Evolutionary conservation across 2,113 vertebrate species (phyloP).

Genomic region (Clupea harengus): DNA sequence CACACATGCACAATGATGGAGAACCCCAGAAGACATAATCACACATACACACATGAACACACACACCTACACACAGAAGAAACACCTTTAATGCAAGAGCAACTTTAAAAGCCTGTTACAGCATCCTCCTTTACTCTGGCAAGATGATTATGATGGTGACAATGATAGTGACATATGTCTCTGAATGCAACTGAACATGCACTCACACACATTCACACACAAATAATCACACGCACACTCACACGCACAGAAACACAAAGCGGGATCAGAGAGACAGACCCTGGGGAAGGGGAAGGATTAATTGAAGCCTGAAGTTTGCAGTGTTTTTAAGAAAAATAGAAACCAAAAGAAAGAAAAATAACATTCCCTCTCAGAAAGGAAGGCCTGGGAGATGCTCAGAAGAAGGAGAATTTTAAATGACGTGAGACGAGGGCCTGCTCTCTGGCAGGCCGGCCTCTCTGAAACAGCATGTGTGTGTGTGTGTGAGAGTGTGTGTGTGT

Average conservation of each 20-base stretch:
- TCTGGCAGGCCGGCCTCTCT: background rate
- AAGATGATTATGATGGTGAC: background rate
- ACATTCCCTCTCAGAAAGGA: conserved; percentile 34
- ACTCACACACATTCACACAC: conserved; percentile 1
- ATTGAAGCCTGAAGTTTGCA: conserved; percentile 32
- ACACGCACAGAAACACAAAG: conserved; percentile 11
- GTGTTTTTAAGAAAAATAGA: conserved; percentile 3
- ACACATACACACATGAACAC: background rate
- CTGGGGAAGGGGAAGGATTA: conserved; percentile 39
- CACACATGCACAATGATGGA: background rate
- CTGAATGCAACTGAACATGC: background rate
- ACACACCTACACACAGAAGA: background rate
- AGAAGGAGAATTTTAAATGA: conserved; percentile 53
- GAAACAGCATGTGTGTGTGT: background rate
- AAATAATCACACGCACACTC: background rate
- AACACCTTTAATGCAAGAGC: no score
- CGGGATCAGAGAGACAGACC: conserved; percentile 19
- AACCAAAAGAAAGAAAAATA: conserved; percentile 11
- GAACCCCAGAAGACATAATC: no score
- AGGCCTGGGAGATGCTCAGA: conserved; percentile 37
- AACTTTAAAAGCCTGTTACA: background rate
- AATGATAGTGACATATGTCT: background rate
- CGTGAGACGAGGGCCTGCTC: background rate
- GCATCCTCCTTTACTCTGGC: background rate
- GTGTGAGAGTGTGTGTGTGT: conserved; percentile 16